A percentile compares a stretch with the other conserved stretches of the same genome.
Conservation (phyloP, 2,113 vertebrate species). For the Galbula dea region DNA sequence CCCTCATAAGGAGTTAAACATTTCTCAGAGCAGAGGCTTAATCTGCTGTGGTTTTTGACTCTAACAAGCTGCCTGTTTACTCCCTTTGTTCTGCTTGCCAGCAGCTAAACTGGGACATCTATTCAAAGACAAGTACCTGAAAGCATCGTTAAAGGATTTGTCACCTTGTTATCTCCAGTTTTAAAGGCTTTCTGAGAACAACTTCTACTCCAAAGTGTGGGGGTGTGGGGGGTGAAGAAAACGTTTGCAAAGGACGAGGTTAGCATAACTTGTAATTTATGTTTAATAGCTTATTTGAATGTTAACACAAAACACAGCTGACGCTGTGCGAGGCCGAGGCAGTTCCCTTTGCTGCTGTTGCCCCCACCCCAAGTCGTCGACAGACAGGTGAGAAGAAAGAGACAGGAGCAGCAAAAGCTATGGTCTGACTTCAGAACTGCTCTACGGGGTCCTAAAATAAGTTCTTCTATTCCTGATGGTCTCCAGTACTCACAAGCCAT, state of each 20-base stretch:
- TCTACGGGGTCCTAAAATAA: neutral
- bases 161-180: conserved; percentile 21
- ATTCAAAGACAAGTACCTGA: neutral
- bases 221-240: neutral
- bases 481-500: neutral
- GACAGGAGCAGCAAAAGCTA: neutral
- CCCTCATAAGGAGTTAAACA: neutral
- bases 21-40: neutral
- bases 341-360: neutral
- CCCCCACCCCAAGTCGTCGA: neutral
- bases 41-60: neutral
- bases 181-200: neutral
- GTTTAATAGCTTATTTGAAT: neutral
- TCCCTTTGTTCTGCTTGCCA: conserved; percentile 25
- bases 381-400: neutral
- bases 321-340: neutral
- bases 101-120: conserved; percentile 7
- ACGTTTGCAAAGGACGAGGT: neutral
- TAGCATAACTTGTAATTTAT: neutral
- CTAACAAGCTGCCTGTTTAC: neutral
- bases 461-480: neutral
- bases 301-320: neutral
- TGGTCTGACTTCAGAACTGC: neutral
- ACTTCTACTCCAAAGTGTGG: neutral
- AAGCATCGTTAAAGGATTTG: conserved; percentile 9